These are phyloP conservation scores for Tolmerus cingulatus DNA, from an alignment of 2,888 invertebrate genomes.

Conservation along the genomic window DNA sequence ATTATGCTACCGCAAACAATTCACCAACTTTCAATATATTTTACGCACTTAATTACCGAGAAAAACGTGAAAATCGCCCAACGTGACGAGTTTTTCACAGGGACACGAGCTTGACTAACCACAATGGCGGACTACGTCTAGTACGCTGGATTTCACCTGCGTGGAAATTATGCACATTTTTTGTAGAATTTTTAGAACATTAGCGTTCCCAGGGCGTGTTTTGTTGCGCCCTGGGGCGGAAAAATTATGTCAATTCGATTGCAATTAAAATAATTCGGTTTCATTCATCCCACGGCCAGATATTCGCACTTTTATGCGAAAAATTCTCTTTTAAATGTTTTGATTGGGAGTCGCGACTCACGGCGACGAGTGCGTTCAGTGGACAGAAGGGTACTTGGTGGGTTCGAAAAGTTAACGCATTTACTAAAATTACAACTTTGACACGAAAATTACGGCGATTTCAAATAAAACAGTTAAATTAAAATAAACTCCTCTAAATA, in stretches of 20 bases:
- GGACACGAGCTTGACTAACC: constrained; percentile 63
- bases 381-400: not conserved
- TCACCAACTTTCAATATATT: constrained; percentile 56
- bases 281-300: not conserved
- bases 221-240: not conserved
- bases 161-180: constrained; percentile 40
- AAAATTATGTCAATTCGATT: not conserved
- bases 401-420: not conserved
- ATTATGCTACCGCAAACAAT: constrained; percentile 49
- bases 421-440: not conserved
- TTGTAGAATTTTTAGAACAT: not conserved
- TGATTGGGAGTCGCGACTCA: not conserved
- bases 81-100: constrained; percentile 61
- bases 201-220: not conserved
- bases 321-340: constrained; percentile 19
- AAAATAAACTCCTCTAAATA: not conserved
- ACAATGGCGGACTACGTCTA: constrained; percentile 58
- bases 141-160: constrained; percentile 41
- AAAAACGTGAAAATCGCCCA: constrained; percentile 58
- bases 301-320: not conserved
- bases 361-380: not conserved
- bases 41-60: constrained; percentile 53
- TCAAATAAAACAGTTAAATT: not conserved
- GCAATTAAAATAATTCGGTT: not conserved
- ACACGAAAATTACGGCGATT: not conserved